phyloP scores from a whole-genome alignment of 1,140 invertebrate genomes.

The Temnothorax longispinosus region DNA sequence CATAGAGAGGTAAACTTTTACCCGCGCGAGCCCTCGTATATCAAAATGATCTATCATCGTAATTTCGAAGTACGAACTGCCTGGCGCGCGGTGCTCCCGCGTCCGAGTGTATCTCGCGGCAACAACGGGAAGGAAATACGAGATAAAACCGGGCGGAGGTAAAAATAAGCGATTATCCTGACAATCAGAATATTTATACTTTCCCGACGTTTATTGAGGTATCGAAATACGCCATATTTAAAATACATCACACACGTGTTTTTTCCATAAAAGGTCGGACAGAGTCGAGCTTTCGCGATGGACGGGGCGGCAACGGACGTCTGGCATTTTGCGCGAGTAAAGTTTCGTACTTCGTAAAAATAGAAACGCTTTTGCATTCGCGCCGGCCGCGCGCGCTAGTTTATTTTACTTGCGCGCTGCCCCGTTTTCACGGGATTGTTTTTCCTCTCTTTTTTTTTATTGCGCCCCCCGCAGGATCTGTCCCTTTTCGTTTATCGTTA shows the following conservation, averaged over 20 bases:
- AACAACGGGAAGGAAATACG: neutral
- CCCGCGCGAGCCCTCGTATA: neutral
- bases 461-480: constrained; percentile 51
- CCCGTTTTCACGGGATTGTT: constrained; percentile 40
- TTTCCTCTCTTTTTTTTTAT: constrained; percentile 44
- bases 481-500: constrained; percentile 58
- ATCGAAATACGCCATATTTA: constrained; percentile 13
- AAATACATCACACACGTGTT: neutral
- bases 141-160: constrained; percentile 17
- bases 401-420: constrained; percentile 52
- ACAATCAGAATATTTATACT: constrained; percentile 32
- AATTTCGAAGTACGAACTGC: constrained; percentile 41
- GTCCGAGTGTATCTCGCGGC: constrained; percentile 14
- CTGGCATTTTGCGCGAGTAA: constrained; percentile 39
- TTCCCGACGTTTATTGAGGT: constrained; percentile 4
- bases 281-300: neutral
- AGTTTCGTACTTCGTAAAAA: constrained; percentile 47
- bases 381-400: constrained; percentile 20
- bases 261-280: neutral
- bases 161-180: constrained; percentile 47
- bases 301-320: neutral
- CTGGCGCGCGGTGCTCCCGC: neutral
- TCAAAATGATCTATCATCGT: constrained; percentile 53
- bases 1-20: constrained; percentile 52
- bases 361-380: constrained; percentile 50